phyloP scores from a whole-genome alignment of 2,888 invertebrate genomes.

The Brachypterus glaber region DNA sequence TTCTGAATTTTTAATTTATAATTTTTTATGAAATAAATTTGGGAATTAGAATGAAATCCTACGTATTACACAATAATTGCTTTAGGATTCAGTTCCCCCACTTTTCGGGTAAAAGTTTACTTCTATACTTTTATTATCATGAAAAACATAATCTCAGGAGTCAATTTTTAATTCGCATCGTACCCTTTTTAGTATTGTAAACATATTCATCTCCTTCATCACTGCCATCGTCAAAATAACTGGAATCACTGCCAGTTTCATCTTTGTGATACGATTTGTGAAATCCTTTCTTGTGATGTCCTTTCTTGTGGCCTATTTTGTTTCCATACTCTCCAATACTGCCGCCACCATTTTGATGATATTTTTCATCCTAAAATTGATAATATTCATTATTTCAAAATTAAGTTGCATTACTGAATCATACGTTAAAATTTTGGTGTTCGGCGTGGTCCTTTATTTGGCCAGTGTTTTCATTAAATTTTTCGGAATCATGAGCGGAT shows the following conservation, averaged over 20 bases:
- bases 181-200: constrained; percentile 32
- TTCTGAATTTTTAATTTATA: too few species aligned
- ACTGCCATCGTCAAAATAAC: constrained; percentile 55
- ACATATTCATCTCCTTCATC: constrained; percentile 39
- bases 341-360: constrained; percentile 31
- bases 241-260: constrained; percentile 58
- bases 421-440: constrained; percentile 29
- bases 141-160: too few species aligned
- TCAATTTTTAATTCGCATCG: too few species aligned
- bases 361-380: constrained; percentile 31
- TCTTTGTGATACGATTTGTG: constrained; percentile 62
- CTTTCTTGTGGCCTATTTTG: constrained; percentile 50
- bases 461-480: constrained; percentile 29
- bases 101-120: not conserved
- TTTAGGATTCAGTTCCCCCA: not conserved
- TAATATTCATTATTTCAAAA: too few species aligned
- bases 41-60: too few species aligned
- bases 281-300: constrained; percentile 60
- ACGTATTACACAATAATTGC: too few species aligned
- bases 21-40: too few species aligned
- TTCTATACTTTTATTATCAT: constrained; percentile 19
- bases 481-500: constrained; percentile 30
- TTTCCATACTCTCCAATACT: constrained; percentile 28
- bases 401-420: too few species aligned
- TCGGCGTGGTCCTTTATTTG: constrained; percentile 32